A percentile compares a stretch with the other conserved stretches of the same genome.
phyloP scores from a whole-genome alignment of 2,113 vertebrate genomes.

The Stigmatopora nigra region DNA sequence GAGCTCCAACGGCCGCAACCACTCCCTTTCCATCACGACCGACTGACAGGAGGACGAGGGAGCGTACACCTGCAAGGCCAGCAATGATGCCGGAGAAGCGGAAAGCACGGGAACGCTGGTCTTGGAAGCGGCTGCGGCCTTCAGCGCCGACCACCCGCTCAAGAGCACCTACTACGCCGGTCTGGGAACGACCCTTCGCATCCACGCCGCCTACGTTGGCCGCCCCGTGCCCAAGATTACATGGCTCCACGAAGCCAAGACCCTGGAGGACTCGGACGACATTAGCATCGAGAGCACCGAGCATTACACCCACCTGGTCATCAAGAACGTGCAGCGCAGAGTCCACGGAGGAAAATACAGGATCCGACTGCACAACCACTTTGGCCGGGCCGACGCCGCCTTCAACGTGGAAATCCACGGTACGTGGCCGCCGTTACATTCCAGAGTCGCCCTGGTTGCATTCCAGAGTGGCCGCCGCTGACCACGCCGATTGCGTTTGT shows the following conservation, averaged over 20 bases:
- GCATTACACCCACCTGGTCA: constrained; percentile 89
- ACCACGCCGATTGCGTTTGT: constrained; percentile 5
- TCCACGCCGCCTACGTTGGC: constrained; percentile 89
- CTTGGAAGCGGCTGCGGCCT: constrained; percentile 83
- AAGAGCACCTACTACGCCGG: constrained; percentile 84
- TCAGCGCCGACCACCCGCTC: constrained; percentile 85
- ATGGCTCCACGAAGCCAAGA: constrained; percentile 87
- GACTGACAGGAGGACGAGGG: constrained; percentile 97
- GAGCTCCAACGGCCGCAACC: constrained; percentile 93
- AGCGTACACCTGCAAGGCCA: constrained; percentile 84
- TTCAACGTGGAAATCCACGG: constrained; percentile 93
- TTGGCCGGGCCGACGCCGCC: constrained; percentile 82
- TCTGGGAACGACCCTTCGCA: constrained; percentile 84
- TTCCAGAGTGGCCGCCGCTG: neutral
- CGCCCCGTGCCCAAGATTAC: constrained; percentile 92
- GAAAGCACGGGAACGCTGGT: constrained; percentile 84
- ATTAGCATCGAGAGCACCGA: constrained; percentile 91
- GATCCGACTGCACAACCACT: constrained; percentile 89
- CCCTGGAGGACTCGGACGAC: constrained; percentile 81
- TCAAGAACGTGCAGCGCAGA: constrained; percentile 92
- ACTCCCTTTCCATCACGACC: constrained; percentile 84
- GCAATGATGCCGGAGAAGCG: constrained; percentile 88
- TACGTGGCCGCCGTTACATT: constrained; percentile 48
- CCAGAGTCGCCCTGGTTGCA: too few species aligned
- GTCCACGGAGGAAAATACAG: constrained; percentile 91